Evolutionary conservation across 2,888 invertebrate species (phyloP).

Genomic region (Perizoma affinitatum): DNA sequence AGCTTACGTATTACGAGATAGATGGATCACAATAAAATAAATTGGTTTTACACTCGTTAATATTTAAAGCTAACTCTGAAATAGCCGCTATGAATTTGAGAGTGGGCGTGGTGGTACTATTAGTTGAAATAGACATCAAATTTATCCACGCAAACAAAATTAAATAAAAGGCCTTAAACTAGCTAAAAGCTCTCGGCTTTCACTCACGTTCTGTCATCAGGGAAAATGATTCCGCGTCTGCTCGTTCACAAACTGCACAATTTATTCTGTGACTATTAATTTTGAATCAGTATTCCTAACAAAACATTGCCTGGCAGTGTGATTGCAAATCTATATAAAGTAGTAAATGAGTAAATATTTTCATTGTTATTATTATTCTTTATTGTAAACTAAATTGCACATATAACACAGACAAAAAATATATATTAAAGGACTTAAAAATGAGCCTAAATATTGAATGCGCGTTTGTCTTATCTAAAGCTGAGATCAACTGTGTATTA

Average conservation of each 20-base stretch:
- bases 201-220: constrained; percentile 73
- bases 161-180: constrained; percentile 58
- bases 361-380: too few relatives aligned
- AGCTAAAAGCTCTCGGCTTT: constrained; percentile 62
- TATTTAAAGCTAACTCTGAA: constrained; percentile 45
- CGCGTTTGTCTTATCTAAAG: constrained; percentile 25
- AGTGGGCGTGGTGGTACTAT: constrained; percentile 43
- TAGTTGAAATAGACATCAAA: constrained; percentile 45
- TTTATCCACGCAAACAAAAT: constrained; percentile 54
- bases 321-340: too few relatives aligned
- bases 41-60: constrained; percentile 48
- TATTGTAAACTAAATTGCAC: too few relatives aligned
- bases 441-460: constrained; percentile 13
- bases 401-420: too few relatives aligned
- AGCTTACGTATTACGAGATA: constrained; percentile 40
- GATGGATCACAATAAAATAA: constrained; percentile 51
- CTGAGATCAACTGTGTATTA: constrained; percentile 19
- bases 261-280: background rate
- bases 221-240: constrained; percentile 59
- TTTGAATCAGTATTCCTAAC: too few relatives aligned
- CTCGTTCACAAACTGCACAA: constrained; percentile 45
- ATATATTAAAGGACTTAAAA: too few relatives aligned
- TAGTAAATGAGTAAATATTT: too few relatives aligned
- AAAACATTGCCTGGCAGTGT: too few relatives aligned
- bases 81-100: constrained; percentile 32